Evolutionary conservation across 2,888 invertebrate species (phyloP), one percentile per base, ranked within the genome.

Genomic region (Drosophila mayaguana): DNA sequence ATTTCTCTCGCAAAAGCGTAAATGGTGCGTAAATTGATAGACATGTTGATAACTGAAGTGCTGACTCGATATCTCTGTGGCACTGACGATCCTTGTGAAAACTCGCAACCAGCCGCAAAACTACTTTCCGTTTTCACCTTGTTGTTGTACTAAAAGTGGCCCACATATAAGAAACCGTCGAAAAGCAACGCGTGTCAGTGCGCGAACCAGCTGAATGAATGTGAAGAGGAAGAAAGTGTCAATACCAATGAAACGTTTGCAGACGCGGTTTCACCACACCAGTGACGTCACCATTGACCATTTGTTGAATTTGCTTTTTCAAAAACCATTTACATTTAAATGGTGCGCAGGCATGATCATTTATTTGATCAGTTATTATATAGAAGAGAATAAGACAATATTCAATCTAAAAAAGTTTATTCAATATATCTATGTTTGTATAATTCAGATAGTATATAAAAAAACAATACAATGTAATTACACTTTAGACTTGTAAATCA

Each of bases 1-100:
- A 96, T 95, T 94, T 95, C 95, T 93, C 95, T 94, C 69, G 96
- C 96, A 94, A 96, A 96, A 91, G 96, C 96, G 94, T 96, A 96
- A 85, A 96, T 88, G 53, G 92, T 92, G 70, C 92, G 83, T 60
- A 92, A 80, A 72, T 92, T 92, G 51, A 92, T 92, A 71, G 93
- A 91, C 93, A 93, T 80, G 83, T 89, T 72, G 48, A 14, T 45
- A 45, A 45, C 45, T 45, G 45, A 45, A 45, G 54, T 43, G 42
- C 43, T 53, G 53, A 65, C 63, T 66, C 20, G 62, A 50, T 38
- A 55, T 38, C 59, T 38, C 59, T 77, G 70, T 72, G 69, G 62
- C 75, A 69, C 65, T 62, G 18, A 28, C 43, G 64, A 57, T 72
- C 56, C 55, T 62, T 56, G 34, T 50, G 38, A 28, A 66, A 74